Conservation (phyloP, 2,888 invertebrate genomes). For the Meandrusa payeni region DNA sequence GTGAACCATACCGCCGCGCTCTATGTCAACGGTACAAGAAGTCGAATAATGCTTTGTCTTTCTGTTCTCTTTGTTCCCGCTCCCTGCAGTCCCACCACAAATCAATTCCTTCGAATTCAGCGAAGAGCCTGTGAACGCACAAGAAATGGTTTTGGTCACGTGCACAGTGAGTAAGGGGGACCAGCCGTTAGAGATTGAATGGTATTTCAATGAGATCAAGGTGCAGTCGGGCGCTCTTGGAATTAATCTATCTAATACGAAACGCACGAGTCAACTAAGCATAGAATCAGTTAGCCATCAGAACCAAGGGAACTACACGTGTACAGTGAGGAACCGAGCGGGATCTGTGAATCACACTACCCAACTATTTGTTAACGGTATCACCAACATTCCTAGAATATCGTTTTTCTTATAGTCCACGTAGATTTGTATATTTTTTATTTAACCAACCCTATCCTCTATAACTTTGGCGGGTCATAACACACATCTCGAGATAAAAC, state of each 20-base stretch:
- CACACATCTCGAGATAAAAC: slow-evolving; percentile 14
- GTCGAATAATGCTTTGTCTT: slow-evolving; percentile 9
- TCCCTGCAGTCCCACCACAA: slow-evolving; percentile 83
- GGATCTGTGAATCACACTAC: slow-evolving; percentile 82
- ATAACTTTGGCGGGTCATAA: slow-evolving; percentile 78
- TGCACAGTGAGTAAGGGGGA: slow-evolving; percentile 84
- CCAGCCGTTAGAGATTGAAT: slow-evolving; percentile 85
- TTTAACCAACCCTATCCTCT: slow-evolving; percentile 30
- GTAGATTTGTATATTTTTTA: slow-evolving; percentile 33
- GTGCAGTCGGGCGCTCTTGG: slow-evolving; percentile 77
- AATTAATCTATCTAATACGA: slow-evolving; percentile 56
- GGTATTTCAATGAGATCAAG: slow-evolving; percentile 86
- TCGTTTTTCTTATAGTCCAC: slow-evolving; percentile 37
- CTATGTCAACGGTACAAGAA: slow-evolving; percentile 84
- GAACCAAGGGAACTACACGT: slow-evolving; percentile 84
- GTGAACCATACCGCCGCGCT: slow-evolving; percentile 85
- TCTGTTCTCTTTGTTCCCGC: slow-evolving; percentile 32
- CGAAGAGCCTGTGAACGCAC: slow-evolving; percentile 85
- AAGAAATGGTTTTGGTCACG: slow-evolving; percentile 80
- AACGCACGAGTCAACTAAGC: slow-evolving; percentile 84
- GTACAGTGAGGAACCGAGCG: slow-evolving; percentile 83
- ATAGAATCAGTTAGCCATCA: slow-evolving; percentile 84
- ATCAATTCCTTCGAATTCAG: slow-evolving; percentile 87
- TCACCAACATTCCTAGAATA: no score
- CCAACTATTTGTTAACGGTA: slow-evolving; percentile 85